Base-by-base conservation (phyloP, 1,140 invertebrate genomes). In the Chlorops oryzae region DNA sequence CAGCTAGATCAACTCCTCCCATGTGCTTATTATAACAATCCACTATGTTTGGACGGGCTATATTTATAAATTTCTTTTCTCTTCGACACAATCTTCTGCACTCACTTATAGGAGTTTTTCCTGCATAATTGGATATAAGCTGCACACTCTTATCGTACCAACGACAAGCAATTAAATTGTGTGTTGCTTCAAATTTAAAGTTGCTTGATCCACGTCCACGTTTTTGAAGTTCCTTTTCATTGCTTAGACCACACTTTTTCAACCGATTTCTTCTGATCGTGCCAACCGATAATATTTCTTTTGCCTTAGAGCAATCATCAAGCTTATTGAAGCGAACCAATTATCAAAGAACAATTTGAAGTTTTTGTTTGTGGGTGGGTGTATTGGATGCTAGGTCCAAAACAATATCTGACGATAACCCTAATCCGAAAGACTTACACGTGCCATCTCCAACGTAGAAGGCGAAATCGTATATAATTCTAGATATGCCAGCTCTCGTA, bases 391-490 rank as follows among this genome's bases (percentile, higher is more conserved):
- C 17, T 18, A 41, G 23, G n/a, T 20, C 17, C 9, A 41, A n/a
- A 22, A 41, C 9, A 21, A 41, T 41, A 3, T 41, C 40, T 5
- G 18, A 20, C 5, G 43, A 45, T 27, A 45, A 7, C 21, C 24
- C 43, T 5, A 45, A 17, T 4, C 20, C 43, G 32, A 5, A n/a
- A 7, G 23, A 28, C 17, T 25, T 25, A 27, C 18, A 45, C 22
- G 41, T 46, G 39, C 43, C 37, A 27, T 51, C 37, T n/a, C 50
- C 43, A 45, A 27, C 18, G 22, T 46, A 51, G 46, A 46, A 37
- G 15, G 24, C 35, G 27, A 51, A 51, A 45, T 51, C 50, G 34
- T 38, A 45, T 37, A 46, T 51, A 9, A 46, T 12, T 20, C 50
- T 43, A 45, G 34, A 38, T 5, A 40, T n/a, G 6, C 35, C 50